These are phyloP conservation scores for Camelus dromedarius DNA, from an alignment of 2,113 vertebrate genomes.

Conservation along the genomic window DNA sequence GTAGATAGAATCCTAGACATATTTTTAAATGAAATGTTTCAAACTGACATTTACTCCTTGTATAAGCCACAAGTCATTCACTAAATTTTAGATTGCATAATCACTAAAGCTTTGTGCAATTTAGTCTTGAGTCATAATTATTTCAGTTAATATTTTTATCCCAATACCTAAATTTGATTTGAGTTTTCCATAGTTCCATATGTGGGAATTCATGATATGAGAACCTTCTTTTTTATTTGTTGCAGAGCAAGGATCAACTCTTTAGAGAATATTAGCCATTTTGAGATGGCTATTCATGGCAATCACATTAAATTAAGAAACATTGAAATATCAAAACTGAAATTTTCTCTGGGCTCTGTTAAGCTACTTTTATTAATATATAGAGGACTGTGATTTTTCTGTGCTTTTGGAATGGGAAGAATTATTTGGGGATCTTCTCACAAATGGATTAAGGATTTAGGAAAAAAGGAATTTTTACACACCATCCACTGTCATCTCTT, in stretches of 20 bases:
- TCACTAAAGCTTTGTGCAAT: not conserved
- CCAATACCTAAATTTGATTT: not conserved
- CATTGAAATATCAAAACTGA: not conserved
- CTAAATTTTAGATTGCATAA: not conserved
- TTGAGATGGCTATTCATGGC: not conserved
- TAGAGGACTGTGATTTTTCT: not conserved
- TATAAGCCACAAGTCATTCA: not conserved
- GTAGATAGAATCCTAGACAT: not conserved
- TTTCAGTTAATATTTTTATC: constrained; percentile 8
- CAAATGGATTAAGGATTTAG: not conserved
- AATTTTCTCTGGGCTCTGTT: not conserved
- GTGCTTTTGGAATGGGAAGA: constrained; percentile 2
- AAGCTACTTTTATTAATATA: constrained; percentile 12
- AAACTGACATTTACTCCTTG: constrained; percentile 1
- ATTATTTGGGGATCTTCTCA: not conserved
- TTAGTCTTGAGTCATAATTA: constrained; percentile 45
- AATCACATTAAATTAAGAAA: not conserved
- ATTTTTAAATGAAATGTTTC: constrained; percentile 26
- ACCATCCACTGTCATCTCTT: not conserved
- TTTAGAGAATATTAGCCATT: not conserved
- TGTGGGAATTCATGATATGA: not conserved
- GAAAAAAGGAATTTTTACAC: not conserved
- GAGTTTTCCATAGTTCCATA: not conserved
- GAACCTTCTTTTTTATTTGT: not conserved
- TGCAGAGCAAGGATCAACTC: not conserved